Evolutionary conservation across 2,797 vertebrate genomes (phyloP).

Genomic region (Pseudochirops corinnae): DNA sequence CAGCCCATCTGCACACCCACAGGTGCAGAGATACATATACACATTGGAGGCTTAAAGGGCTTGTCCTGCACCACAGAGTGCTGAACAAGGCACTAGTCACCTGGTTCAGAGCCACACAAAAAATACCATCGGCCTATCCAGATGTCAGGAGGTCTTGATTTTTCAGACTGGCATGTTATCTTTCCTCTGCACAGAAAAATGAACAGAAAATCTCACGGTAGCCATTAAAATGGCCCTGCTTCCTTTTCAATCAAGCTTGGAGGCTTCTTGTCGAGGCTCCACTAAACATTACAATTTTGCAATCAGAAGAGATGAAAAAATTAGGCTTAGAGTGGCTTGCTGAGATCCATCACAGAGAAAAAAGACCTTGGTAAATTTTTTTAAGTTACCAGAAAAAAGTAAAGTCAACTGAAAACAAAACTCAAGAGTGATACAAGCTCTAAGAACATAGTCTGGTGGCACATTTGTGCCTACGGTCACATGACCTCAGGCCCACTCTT

Average conservation of each 20-base stretch:
- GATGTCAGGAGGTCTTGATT: background rate
- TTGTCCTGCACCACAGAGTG: background rate
- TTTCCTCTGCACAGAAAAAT: background rate
- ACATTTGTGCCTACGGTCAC: background rate
- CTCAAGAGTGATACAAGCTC: background rate
- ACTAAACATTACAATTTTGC: background rate
- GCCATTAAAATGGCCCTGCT: background rate
- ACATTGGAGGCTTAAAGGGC: background rate
- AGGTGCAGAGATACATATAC: background rate
- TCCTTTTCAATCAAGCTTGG: background rate
- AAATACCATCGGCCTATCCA: background rate
- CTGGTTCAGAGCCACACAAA: background rate
- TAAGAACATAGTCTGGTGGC: background rate
- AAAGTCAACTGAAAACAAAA: background rate
- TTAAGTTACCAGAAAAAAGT: background rate
- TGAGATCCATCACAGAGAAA: background rate
- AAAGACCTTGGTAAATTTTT: background rate
- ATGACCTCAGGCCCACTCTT: background rate
- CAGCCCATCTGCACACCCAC: background rate
- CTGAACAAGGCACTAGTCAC: background rate
- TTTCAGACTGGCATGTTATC: background rate
- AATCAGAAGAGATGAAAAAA: background rate
- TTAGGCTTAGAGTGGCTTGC: background rate
- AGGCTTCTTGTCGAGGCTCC: background rate
- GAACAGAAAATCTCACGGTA: background rate